Conservation (phyloP, 2,113 vertebrate genomes). For the Neodon shergylaensis region DNA sequence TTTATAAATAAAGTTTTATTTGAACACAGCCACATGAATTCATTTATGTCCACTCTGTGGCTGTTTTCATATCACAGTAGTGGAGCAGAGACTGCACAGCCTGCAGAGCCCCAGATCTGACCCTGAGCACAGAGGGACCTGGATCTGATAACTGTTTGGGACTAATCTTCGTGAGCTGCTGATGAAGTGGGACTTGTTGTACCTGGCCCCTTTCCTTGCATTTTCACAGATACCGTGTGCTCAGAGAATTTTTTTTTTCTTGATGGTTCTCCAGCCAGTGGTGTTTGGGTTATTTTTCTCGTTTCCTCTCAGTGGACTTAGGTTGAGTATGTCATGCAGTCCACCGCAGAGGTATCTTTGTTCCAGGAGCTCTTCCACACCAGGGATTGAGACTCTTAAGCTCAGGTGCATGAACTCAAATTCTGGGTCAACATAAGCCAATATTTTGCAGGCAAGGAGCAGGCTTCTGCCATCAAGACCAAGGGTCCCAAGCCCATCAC, state of each 20-base stretch:
- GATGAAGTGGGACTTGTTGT: fast-evolving
- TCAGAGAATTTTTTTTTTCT: background rate
- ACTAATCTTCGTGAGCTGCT: background rate
- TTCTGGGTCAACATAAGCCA: background rate
- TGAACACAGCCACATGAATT: background rate
- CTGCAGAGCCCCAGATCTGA: background rate
- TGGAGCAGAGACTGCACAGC: background rate
- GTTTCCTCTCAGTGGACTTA: background rate
- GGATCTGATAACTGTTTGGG: background rate
- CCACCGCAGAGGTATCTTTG: background rate
- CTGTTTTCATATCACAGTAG: background rate
- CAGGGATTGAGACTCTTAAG: background rate
- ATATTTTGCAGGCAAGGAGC: background rate
- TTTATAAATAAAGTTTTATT: slow-evolving; percentile 43
- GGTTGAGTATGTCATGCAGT: background rate
- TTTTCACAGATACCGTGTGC: background rate
- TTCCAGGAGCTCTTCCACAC: background rate
- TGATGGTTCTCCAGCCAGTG: background rate
- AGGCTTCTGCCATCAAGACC: background rate
- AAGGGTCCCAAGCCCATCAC: fast-evolving
- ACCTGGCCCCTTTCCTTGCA: fast-evolving
- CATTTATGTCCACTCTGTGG: fast-evolving
- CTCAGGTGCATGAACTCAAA: background rate
- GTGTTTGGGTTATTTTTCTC: background rate
- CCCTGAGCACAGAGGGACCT: background rate